These are phyloP conservation scores for Leptinotarsa juncta DNA, from an alignment of 2,888 invertebrate genomes.

Conservation along the genomic window DNA sequence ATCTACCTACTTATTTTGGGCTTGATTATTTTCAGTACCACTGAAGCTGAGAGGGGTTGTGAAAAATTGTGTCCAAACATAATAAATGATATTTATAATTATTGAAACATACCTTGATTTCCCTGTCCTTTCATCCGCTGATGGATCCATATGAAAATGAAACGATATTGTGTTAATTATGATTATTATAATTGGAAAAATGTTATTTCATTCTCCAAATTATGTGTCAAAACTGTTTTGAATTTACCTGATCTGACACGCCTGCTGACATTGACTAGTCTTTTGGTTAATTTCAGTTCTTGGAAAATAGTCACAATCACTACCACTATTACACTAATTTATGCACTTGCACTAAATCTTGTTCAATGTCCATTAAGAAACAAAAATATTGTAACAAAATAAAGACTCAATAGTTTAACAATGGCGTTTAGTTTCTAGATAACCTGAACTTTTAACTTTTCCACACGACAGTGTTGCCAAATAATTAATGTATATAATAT, in stretches of 20 bases:
- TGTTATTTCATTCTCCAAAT: conserved; percentile 51
- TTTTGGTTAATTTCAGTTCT: conserved; percentile 69
- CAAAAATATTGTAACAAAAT: conserved; percentile 52
- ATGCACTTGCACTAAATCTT: conserved; percentile 54
- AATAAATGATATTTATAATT: background rate
- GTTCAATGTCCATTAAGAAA: conserved; percentile 49
- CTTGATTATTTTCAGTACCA: background rate
- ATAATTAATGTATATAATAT: no score
- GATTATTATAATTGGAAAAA: conserved; percentile 29
- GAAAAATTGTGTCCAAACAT: conserved; percentile 17
- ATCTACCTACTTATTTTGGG: no score
- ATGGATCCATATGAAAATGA: conserved; percentile 68
- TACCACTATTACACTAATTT: conserved; percentile 60
- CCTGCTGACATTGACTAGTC: conserved; percentile 89
- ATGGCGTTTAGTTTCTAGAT: conserved; percentile 63
- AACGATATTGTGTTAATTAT: conserved; percentile 58
- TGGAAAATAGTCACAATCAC: conserved; percentile 56
- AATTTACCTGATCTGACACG: conserved; percentile 88
- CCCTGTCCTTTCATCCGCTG: conserved; percentile 90
- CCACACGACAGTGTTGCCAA: background rate
- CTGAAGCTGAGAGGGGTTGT: conserved; percentile 8
- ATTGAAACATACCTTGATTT: conserved; percentile 75
- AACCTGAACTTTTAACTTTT: conserved; percentile 37
- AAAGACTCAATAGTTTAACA: conserved; percentile 63
- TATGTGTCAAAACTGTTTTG: conserved; percentile 64